phyloP scores from a whole-genome alignment of 1,140 invertebrate species.

The Solenopsis invicta region DNA sequence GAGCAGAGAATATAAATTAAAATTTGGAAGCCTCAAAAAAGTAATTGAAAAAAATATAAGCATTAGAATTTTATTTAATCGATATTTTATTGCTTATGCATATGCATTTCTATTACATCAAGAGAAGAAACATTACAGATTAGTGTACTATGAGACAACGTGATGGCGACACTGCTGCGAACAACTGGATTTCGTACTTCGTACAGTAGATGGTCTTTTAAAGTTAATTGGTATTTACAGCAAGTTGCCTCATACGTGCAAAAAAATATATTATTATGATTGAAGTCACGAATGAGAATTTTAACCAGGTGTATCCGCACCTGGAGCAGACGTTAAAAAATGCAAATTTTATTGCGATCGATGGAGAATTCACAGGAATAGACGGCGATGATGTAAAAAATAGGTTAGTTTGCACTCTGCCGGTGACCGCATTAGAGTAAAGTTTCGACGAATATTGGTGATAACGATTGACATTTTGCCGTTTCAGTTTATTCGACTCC shows the following conservation, averaged over 20 bases:
- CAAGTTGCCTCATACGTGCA: not conserved
- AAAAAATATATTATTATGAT: conserved; percentile 71
- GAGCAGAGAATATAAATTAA: no score
- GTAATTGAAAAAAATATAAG: no score
- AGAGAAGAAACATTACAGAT: not conserved
- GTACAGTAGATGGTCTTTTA: not conserved
- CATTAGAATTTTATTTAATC: no score
- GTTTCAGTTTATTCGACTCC: conserved; percentile 91
- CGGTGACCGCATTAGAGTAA: not conserved
- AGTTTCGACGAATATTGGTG: not conserved
- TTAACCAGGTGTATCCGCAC: conserved; percentile 85
- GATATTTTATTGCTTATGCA: no score
- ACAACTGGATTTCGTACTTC: no score
- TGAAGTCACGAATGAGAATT: conserved; percentile 88
- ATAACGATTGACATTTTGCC: conserved; percentile 19
- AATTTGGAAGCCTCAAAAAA: no score
- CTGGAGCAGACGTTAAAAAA: conserved; percentile 86
- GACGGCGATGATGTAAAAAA: conserved; percentile 84
- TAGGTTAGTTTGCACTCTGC: conserved; percentile 84
- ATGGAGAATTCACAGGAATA: conserved; percentile 91
- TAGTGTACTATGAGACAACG: not conserved
- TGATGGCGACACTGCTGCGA: not conserved
- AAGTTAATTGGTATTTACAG: not conserved
- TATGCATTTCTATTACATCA: no score
- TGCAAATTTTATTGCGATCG: conserved; percentile 89